A percentile compares a stretch with the other conserved stretches of the same genome.
Evolutionary conservation across 2,888 invertebrate species (phyloP).

Genomic region (Eupeodes luniger): DNA sequence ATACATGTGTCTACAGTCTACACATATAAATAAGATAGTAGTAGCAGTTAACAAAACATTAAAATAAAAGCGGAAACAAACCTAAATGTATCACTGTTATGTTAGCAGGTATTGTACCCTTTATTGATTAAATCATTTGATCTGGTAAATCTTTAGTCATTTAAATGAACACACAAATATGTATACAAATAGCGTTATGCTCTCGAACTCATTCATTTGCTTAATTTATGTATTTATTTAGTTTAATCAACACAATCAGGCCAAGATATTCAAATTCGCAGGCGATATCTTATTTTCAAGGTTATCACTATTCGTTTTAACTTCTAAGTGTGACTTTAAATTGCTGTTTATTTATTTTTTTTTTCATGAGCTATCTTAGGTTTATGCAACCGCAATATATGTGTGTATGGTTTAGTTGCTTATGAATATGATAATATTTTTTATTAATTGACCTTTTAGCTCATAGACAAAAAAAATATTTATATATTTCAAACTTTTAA

Average conservation of each 20-base stretch:
- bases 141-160: not conserved
- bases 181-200: not conserved
- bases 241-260: not conserved
- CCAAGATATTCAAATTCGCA: constrained; percentile 14
- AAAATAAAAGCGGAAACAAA: too few relatives aligned
- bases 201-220: not conserved
- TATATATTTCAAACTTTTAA: too few relatives aligned
- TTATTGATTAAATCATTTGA: not conserved
- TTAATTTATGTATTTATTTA: not conserved
- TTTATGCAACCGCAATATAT: not conserved
- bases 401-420: not conserved
- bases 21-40: too few relatives aligned
- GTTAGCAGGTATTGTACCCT: not conserved
- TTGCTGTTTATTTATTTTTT: not conserved
- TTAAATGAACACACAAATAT: not conserved
- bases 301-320: constrained; percentile 17
- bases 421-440: not conserved
- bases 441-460: too few relatives aligned
- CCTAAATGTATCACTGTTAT: not conserved
- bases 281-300: constrained; percentile 26
- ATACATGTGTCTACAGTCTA: too few relatives aligned
- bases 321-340: constrained; percentile 6
- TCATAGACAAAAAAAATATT: too few relatives aligned
- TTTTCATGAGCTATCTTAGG: not conserved
- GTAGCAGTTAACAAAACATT: too few relatives aligned